Base-by-base conservation (phyloP, 2,888 invertebrate species). In the Lucinisca nassula region DNA sequence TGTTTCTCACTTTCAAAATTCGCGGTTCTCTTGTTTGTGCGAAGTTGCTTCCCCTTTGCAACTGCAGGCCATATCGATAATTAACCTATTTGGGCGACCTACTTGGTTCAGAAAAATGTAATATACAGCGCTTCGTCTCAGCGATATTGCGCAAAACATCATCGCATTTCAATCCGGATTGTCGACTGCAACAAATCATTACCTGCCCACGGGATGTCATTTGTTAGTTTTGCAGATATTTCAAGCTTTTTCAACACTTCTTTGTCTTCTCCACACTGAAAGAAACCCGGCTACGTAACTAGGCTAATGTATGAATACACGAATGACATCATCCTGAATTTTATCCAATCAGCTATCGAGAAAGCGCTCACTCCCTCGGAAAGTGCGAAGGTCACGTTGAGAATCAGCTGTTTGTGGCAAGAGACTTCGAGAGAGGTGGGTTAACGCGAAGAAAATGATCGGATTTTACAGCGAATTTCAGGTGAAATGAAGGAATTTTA, bases 341-440 rank as follows among this genome's bases (percentile, higher is more conserved):
- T 85, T 38, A 76, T 40, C 90, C 90, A 90, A 90, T 90, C 83
- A 84, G 58, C 85, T 58, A 10, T 81, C 79, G 40, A 21, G 76
- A 79, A 45, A 70, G 21, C 61, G 27, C 77, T 87, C 90, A 90
- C 90, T 90, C 90, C 89, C 85, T 90, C 90, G 27, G 58, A 45
- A 83, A 87, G 79, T 83, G 67, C 80, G 84, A 90, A 87, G 87
- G 87, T 87, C 87, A 87, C 40, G 79, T 83, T 79, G 55, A 77
- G 78, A 77, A 90, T 90, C 90, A 90, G 90, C 90, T 90, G 90
- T 90, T 90, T 90, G 90, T 83, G 90, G 90, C 90, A 75, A 37
- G 88, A 82, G 84, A 88, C 82, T 35, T 83, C 75, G 51, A 89
- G 67, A 67, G 67, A 67, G 67, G 67, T 67, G 67, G 67, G 67